A percentile compares a stretch with the other conserved stretches of the same genome.
Evolutionary conservation across 2,888 invertebrate species (phyloP).

Genomic region (Rhorus exstirpatorius): DNA sequence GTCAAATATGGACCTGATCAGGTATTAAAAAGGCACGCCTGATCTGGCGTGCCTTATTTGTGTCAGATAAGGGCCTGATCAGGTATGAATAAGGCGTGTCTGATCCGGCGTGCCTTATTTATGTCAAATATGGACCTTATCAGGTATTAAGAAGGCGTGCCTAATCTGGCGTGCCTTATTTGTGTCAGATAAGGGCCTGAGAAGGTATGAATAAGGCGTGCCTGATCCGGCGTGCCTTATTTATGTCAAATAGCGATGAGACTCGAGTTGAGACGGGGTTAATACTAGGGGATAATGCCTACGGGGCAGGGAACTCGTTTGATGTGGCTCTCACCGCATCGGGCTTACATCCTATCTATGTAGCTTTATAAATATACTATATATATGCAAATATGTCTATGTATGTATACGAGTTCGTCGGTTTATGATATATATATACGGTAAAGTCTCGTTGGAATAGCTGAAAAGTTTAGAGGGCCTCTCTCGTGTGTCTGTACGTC

Average conservation of each 20-base stretch:
- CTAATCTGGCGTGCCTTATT: too few species aligned
- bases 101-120: too few species aligned
- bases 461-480: slow-evolving; percentile 72
- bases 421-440: not conserved
- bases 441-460: slow-evolving; percentile 72
- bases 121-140: too few species aligned
- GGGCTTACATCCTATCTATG: slow-evolving; percentile 54
- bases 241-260: slow-evolving; percentile 50
- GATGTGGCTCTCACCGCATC: slow-evolving; percentile 73
- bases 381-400: slow-evolving; percentile 31
- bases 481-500: slow-evolving; percentile 8
- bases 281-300: slow-evolving; percentile 73
- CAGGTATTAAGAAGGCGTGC: too few species aligned
- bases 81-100: too few species aligned
- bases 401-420: not conserved
- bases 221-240: too few species aligned
- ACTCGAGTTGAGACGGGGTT: slow-evolving; percentile 62
- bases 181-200: too few species aligned
- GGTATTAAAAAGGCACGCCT: too few species aligned
- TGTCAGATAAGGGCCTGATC: too few species aligned
- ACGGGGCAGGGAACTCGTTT: slow-evolving; percentile 74
- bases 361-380: slow-evolving; percentile 7
- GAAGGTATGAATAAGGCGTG: too few species aligned
- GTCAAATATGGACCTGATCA: too few species aligned
- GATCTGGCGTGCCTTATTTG: too few species aligned